Percentiles rank a stretch among this genome's conserved stretches.
phyloP scores from a whole-genome alignment of 2,888 invertebrate genomes.

The Andrena flavipes region DNA sequence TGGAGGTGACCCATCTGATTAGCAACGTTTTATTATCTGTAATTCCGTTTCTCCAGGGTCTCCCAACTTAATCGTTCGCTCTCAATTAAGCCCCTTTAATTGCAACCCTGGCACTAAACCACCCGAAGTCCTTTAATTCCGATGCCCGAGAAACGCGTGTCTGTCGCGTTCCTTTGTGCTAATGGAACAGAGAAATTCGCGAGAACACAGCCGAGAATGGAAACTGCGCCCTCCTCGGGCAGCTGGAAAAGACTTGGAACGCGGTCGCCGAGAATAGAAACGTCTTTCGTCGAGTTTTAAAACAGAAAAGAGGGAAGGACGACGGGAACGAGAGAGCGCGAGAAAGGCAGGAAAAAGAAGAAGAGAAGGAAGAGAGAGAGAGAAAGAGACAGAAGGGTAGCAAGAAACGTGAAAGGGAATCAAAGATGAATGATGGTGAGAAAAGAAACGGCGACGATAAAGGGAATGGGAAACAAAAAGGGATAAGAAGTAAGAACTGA shows the following conservation, averaged over 20 bases:
- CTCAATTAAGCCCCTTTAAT: constrained; percentile 45
- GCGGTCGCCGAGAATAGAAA: background rate
- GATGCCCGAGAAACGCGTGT: constrained; percentile 27
- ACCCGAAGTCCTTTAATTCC: constrained; percentile 45
- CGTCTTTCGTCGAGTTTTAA: constrained; percentile 11
- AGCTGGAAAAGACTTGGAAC: constrained; percentile 14
- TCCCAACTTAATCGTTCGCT: constrained; percentile 15
- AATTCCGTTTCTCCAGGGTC: background rate
- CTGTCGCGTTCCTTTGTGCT: constrained; percentile 47
- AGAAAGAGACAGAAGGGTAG: background rate
- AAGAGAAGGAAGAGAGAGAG: constrained; percentile 5
- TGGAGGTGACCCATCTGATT: background rate
- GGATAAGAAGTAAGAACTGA: constrained; percentile 13
- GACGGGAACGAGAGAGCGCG: background rate
- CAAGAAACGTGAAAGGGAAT: too few relatives aligned
- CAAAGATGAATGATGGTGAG: background rate
- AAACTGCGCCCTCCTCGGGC: background rate
- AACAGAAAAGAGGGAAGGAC: background rate
- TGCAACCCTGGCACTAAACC: constrained; percentile 4
- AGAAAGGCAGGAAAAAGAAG: background rate
- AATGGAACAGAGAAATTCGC: constrained; percentile 57
- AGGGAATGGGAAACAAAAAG: background rate
- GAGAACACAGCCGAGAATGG: constrained; percentile 29
- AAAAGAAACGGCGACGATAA: constrained; percentile 12
- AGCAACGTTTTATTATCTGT: constrained; percentile 17